Conservation (phyloP, 2,888 invertebrate species). For the Melolontha melolontha region DNA sequence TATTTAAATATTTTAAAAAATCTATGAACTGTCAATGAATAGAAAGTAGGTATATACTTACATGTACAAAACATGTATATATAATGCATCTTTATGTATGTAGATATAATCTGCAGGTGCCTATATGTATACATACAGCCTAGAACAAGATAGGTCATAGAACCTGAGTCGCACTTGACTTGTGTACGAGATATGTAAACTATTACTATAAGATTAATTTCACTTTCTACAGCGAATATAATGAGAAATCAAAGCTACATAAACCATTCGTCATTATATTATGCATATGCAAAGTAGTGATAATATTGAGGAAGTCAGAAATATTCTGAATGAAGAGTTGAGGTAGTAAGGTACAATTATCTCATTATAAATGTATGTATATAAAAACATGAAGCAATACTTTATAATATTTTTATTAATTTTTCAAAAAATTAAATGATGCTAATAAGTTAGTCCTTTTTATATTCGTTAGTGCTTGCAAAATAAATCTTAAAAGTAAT, state of each 20-base stretch:
- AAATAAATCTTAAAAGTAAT: no score
- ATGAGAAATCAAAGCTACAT: background rate
- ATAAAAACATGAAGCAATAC: no score
- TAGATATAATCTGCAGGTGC: background rate
- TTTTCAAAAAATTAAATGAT: no score
- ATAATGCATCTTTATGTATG: background rate
- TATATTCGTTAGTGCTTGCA: no score
- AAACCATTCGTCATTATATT: background rate
- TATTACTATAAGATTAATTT: constrained; percentile 19
- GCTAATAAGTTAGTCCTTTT: no score
- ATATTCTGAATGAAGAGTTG: no score
- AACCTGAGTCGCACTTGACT: background rate
- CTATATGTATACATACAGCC: background rate
- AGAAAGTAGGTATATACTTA: constrained; percentile 9
- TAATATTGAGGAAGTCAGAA: no score
- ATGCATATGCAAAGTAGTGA: background rate
- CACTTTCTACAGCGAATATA: constrained; percentile 2
- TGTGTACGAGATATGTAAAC: constrained; percentile 14
- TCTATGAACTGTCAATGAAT: background rate
- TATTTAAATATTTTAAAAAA: background rate
- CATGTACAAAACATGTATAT: background rate
- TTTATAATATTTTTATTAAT: no score
- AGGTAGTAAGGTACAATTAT: no score
- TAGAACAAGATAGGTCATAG: constrained; percentile 9
- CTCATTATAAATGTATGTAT: no score